phyloP scores from a whole-genome alignment of 35 echinoderm and acorn worm genomes.

The Apostichopus parvimensis region DNA sequence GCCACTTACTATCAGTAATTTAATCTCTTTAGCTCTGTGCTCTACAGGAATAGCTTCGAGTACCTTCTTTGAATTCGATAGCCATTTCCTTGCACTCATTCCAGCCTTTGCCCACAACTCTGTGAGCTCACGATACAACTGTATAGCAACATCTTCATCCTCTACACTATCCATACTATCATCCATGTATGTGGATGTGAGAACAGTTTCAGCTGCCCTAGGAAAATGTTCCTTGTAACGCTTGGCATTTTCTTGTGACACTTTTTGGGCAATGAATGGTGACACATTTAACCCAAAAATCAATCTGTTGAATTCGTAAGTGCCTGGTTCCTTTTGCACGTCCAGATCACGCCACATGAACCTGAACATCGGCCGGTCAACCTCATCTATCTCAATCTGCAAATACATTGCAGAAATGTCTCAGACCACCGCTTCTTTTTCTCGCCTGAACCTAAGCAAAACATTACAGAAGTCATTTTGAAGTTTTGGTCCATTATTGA shows the following conservation, averaged over 20 bases:
- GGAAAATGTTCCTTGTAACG: neutral
- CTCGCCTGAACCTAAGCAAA: neutral
- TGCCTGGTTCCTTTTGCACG: neutral
- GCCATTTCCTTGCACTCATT: constrained; percentile 45
- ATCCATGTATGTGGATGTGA: constrained; percentile 54
- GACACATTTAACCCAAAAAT: constrained; percentile 50
- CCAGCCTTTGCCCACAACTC: constrained; percentile 36
- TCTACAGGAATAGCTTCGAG: constrained; percentile 45
- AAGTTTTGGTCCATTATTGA: constrained; percentile 54
- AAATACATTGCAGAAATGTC: constrained; percentile 29
- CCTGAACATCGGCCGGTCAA: constrained; percentile 26
- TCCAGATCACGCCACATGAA: constrained; percentile 52
- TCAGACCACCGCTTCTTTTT: constrained; percentile 14
- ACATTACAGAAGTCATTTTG: constrained; percentile 51
- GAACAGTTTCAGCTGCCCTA: constrained; percentile 36
- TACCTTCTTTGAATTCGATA: constrained; percentile 54
- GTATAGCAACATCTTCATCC: constrained; percentile 34
- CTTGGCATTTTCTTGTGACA: constrained; percentile 50
- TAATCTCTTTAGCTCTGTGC: constrained; percentile 38
- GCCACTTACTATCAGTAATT: neutral
- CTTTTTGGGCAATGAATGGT: constrained; percentile 52
- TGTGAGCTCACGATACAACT: constrained; percentile 42
- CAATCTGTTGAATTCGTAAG: constrained; percentile 52
- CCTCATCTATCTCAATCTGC: neutral
- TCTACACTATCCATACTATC: constrained; percentile 46